Base-by-base conservation (phyloP, 1,140 invertebrate species). In the Sipha flava region DNA sequence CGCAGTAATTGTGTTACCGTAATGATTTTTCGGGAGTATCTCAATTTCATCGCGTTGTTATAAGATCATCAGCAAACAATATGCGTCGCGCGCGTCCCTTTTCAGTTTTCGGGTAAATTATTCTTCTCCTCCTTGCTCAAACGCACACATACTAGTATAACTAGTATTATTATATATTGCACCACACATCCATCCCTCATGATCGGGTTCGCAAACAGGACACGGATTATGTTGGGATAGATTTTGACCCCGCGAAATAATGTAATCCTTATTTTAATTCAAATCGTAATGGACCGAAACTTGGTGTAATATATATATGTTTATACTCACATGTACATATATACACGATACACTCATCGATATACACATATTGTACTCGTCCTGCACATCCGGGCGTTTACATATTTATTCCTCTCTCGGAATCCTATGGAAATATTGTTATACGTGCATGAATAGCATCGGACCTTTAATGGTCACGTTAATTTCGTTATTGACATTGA, bases 241-340 rank as follows among this genome's bases (percentile, higher is more conserved):
- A 18, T 37, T 54, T 75, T 37, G 47, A 57, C 34, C 73, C 52
- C 52, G 34, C 21, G 52, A 77, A 14, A 57, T 43, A 43, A 59
- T 59, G 40, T 59, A 77, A 77, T 77, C 73, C 73, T 77, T 77
- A 40, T 29, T 77, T 77, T 59, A 77, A 77, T 77, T 59, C 52
- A 12, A 57, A 59, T 43, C 73, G 73, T 45, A 70, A 26, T 34
- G 64, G 37, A 26, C 64, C 64, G 40, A 45, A 26, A 9, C 14
- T 40, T 6, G 21, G 37, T 26, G 10, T 40, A 40, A 40, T 40
- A 40, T 40, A 4, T 6, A 40, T 40, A 23, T 14, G 4, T 4
- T 21, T 21, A 21, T 10, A 31, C 26, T 18, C 23, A 29, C 18
- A 18, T 37, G 31, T 21, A 34, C 31, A n/a, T 9, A 29, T 57